Conservation (phyloP, 1,140 invertebrate species). For the Triops cancriformis region DNA sequence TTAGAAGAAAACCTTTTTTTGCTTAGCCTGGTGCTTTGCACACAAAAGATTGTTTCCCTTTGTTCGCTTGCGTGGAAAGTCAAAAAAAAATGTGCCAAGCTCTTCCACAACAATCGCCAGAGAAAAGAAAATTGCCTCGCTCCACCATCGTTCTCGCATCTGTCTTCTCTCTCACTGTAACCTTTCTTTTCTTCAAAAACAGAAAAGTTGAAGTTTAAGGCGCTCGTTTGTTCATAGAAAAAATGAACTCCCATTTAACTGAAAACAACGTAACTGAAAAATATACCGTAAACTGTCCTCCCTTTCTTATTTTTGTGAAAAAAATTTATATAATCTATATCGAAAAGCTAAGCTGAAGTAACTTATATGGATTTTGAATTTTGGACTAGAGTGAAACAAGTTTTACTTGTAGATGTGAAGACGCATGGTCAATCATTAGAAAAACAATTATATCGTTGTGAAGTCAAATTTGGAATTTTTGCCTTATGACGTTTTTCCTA, state of each 20-base stretch:
- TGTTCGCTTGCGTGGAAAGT: slow-evolving; percentile 10
- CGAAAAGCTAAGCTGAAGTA: background rate
- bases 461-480: background rate
- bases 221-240: slow-evolving; percentile 3
- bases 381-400: background rate
- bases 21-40: slow-evolving; percentile 12
- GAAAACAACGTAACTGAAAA: background rate
- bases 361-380: background rate
- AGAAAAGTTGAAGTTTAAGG: background rate
- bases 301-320: background rate
- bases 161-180: background rate
- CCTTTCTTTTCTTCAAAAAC: background rate
- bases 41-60: background rate
- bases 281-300: background rate
- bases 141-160: background rate
- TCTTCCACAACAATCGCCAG: background rate
- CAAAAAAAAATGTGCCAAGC: slow-evolving; percentile 10
- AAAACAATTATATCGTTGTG: background rate
- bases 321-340: background rate
- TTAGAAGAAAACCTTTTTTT: background rate
- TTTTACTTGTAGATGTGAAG: background rate
- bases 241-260: background rate
- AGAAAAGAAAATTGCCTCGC: background rate
- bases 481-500: background rate
- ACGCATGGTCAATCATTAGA: background rate